Percentiles rank a stretch among this genome's conserved stretches.
Evolutionary conservation across 2,113 vertebrate species (phyloP).

Genomic region (western clawed frog (Xenopus tropicalis)): DNA sequence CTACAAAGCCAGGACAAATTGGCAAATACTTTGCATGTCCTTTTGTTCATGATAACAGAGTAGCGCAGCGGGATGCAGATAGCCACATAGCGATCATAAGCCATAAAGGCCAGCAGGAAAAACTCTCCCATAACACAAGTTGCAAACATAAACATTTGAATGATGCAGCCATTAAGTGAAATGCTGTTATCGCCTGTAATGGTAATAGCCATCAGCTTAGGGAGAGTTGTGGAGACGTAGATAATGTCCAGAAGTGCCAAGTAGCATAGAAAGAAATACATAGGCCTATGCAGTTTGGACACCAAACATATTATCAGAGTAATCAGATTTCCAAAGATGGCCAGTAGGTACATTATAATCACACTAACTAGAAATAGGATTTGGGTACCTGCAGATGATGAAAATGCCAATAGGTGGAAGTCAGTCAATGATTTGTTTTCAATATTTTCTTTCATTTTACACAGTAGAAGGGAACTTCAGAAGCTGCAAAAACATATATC

Average conservation of each 20-base stretch:
- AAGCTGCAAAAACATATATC: no score
- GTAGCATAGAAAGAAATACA: neutral
- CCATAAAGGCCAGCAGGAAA: conserved; percentile 13
- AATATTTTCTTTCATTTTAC: no score
- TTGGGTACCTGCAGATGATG: no score
- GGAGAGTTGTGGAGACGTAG: neutral
- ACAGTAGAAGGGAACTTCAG: no score
- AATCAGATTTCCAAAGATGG: no score
- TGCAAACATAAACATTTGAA: conserved; percentile 11
- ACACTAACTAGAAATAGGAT: no score
- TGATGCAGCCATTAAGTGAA: neutral
- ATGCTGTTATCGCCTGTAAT: neutral
- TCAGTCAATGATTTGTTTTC: no score
- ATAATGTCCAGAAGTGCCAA: neutral
- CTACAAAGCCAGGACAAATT: conserved; percentile 13
- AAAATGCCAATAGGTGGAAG: no score
- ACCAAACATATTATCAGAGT: no score
- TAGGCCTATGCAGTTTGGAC: no score
- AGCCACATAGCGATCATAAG: conserved; percentile 15
- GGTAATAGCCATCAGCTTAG: conserved; percentile 2
- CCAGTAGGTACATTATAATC: no score
- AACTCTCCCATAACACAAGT: neutral
- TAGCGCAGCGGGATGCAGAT: conserved; percentile 20
- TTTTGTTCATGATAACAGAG: conserved; percentile 25
- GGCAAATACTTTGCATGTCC: conserved; percentile 5